Base-by-base conservation (phyloP, 2,888 invertebrate genomes). In the Tetheella fluctuosa region DNA sequence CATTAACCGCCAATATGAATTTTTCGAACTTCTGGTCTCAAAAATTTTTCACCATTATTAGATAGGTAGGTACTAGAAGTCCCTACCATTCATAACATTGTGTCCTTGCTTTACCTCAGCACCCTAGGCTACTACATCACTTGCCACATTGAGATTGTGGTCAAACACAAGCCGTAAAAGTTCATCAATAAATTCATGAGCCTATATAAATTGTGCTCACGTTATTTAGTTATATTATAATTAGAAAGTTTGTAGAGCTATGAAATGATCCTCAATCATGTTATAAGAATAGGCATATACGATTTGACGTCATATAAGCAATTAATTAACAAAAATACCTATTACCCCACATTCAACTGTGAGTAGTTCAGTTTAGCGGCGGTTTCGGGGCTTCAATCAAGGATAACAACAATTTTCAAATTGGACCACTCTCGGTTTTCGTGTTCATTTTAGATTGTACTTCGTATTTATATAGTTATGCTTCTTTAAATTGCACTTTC, bases 271-370 rank as follows among this genome's bases (percentile, higher is more conserved):
- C 48, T 59, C 64, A 67, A 60, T 58, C 64, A 59, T 57, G 59
- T 69, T 59, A 58, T 52, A 56, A 61, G 69, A 75, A 70, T 69
- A 66, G 71, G 68, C 68, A 64, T 69, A 71, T 71, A 67, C 63
- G 62, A 71, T 64, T 71, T 68, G 69, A 70, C 70, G 64, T 72
- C 73, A 77, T 76, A 73, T 69, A 73, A 71, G 65, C 70, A 73
- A 76, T 79, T 80, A 77, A 80, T 81, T 77, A 73, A 62, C 70
- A 67, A 74, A 73, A 74, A 71, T 64, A 64, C 68, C 62, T 48
- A 65, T 59, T 63, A 61, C 56, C 57, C 64, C 52, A 39, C 61
- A 60, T 63, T 71, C 60, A 64, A 65, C 57, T 64, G 56, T 56
- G 59, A 60, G 59, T 53, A 53, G 67, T 65, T 68, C 59, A 59